Base-by-base conservation (phyloP, 2,888 invertebrate species). In the Mesorhabditis belari region DNA sequence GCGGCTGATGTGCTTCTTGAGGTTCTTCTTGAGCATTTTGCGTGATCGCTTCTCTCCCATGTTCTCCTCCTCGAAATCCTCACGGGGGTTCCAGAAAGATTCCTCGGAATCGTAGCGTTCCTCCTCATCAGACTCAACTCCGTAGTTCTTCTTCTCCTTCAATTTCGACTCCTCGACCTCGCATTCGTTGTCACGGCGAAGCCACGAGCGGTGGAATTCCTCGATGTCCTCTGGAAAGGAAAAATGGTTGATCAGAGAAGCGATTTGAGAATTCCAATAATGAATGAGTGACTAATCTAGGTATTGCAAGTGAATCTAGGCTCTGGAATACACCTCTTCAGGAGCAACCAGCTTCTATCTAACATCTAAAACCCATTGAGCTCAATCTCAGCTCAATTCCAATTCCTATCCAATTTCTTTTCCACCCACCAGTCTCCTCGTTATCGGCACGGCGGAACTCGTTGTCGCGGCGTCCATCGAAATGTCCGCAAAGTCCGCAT, bases 401-500 rank as follows among this genome's bases (percentile, higher is more conserved):
- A 55, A 27, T 49, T 67, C 59, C 19, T 61, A 58, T 57, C 61
- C 60, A 61, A 59, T 61, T 52, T 58, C 57, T 49, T 62, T 59
- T 24, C 55, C 55, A 53, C 21, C 29, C 70, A 17, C 68, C 64
- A 25, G 72, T 72, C 58, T 70, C 67, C 24, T 62, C 52, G 61
- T 74, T 65, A 44, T 69, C 65, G 55, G 74, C 69, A 51, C 63
- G 71, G 55, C 66, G 64, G 70, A 74, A 71, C 51, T 79, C 76
- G 63, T 75, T 69, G 55, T 57, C 61, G 50, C 49, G 57, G 63
- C 64, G 64, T 55, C 63, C 70, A 55, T 80, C 74, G 63, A 65
- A 75, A 69, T 77, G 71, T 58, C 77, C 80, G 65, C 79, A 80
- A 52, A 80, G 72, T 58, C 80, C 80, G 64, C 80, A 80, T 49